Conservation (phyloP, 2,113 vertebrate genomes). For the Tilapia sparmanii region DNA sequence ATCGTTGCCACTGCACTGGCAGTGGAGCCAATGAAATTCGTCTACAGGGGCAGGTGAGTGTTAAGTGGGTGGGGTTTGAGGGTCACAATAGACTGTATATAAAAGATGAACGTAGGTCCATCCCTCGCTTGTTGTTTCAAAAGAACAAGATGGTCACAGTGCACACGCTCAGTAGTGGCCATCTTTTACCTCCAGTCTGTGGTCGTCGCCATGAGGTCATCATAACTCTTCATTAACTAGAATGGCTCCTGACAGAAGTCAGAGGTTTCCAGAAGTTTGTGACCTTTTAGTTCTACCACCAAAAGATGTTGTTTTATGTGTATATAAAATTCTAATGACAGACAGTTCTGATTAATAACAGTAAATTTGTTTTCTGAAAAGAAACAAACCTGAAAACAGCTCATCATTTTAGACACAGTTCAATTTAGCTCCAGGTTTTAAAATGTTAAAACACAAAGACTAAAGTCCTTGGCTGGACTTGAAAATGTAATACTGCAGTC, state of each 20-base stretch:
- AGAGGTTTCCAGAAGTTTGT: not conserved
- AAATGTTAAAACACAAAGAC: not conserved
- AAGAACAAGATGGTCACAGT: not conserved
- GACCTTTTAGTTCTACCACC: not conserved
- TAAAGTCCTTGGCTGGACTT: not conserved
- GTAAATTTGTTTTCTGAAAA: not conserved
- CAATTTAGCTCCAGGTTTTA: not conserved
- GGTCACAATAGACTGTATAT: not conserved
- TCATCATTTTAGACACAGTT: not conserved
- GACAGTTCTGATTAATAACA: not conserved
- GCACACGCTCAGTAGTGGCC: not conserved
- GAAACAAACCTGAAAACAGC: not conserved
- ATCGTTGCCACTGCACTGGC: conserved; percentile 96
- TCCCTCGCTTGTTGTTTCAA: rapidly evolving
- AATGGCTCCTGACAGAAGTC: not conserved
- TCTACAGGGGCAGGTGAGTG: conserved; percentile 95
- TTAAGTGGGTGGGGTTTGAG: not conserved
- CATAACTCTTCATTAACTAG: rapidly evolving
- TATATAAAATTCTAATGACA: not conserved
- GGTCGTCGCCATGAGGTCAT: not conserved
- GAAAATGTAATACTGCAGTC: not conserved
- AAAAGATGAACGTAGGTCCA: not conserved
- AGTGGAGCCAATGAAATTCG: conserved; percentile 98
- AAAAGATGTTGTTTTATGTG: not conserved
- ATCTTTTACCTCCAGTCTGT: not conserved